Percentiles rank a stretch among this genome's conserved stretches.
Conservation (phyloP, 2,113 vertebrate genomes). For the Chinchilla lanigera region DNA sequence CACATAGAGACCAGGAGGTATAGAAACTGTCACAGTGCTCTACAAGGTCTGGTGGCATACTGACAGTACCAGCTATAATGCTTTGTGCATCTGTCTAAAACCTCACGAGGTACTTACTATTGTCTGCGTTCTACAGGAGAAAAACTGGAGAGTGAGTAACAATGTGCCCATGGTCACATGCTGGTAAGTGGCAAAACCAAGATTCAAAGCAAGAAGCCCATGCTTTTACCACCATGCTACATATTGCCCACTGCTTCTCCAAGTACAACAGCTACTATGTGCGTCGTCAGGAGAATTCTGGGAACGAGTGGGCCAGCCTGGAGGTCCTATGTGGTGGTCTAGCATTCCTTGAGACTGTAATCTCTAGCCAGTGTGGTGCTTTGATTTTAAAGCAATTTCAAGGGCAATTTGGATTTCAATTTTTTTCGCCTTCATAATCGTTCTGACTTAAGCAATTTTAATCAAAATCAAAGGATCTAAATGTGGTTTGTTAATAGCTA, state of each 20-base stretch:
- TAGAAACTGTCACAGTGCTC: not conserved
- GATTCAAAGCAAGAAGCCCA: not conserved
- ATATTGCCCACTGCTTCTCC: not conserved
- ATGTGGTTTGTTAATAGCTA: constrained; percentile 93
- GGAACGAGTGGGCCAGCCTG: not conserved
- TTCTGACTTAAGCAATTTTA: constrained; percentile 86
- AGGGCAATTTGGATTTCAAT: constrained; percentile 85
- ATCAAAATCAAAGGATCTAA: constrained; percentile 87
- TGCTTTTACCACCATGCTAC: not conserved
- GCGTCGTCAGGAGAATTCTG: not conserved
- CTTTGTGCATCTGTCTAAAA: not conserved
- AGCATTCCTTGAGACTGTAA: not conserved
- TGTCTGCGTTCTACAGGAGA: not conserved
- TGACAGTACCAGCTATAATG: too few species aligned
- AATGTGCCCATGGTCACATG: not conserved
- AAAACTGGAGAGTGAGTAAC: not conserved
- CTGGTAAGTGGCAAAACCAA: not conserved
- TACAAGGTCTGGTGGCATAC: not conserved
- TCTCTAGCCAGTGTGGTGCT: constrained; percentile 67
- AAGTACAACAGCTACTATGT: not conserved
- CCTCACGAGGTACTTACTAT: not conserved
- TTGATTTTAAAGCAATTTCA: constrained; percentile 87
- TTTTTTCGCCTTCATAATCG: constrained; percentile 80
- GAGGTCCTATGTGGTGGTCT: constrained; percentile 41
- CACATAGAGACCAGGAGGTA: not conserved